Evolutionary conservation across 2,888 invertebrate genomes (phyloP).

Genomic region (Ormyrus thymus): DNA sequence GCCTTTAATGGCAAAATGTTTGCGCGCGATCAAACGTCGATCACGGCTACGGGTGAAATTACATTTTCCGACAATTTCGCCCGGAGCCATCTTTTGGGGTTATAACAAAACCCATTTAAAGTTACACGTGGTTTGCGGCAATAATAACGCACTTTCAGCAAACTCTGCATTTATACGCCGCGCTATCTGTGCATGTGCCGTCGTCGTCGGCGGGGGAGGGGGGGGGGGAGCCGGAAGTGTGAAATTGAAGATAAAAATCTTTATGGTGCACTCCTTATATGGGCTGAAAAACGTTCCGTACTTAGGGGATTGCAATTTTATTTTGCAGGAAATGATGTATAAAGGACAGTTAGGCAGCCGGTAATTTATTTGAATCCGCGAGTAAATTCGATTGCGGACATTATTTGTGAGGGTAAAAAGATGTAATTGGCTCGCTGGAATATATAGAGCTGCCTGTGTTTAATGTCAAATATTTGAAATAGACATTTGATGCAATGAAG

Average conservation of each 20-base stretch:
- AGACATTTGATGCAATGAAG: no score
- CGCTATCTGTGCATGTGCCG: no score
- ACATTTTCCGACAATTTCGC: conserved; percentile 26
- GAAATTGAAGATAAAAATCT: conserved; percentile 24
- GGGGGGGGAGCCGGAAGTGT: neutral
- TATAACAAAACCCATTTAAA: conserved; percentile 37
- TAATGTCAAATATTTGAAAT: no score
- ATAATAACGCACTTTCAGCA: conserved; percentile 31
- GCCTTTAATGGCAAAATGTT: conserved; percentile 30
- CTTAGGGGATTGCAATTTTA: conserved; percentile 17
- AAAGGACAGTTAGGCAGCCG: neutral
- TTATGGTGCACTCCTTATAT: conserved; percentile 12
- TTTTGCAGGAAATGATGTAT: conserved; percentile 25
- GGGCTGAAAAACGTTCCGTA: conserved; percentile 7
- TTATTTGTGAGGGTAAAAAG: neutral
- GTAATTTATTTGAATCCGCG: neutral
- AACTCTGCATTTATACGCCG: conserved; percentile 13
- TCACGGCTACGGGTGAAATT: conserved; percentile 11
- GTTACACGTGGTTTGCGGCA: conserved; percentile 12
- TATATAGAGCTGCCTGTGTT: neutral
- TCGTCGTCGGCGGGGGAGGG: neutral
- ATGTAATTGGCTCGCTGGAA: neutral
- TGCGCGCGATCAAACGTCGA: conserved; percentile 21
- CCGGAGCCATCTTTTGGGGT: neutral
- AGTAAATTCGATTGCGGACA: conserved; percentile 10